Evolutionary conservation across 1,140 invertebrate species (phyloP).

Genomic region (Microplitis demolitor): DNA sequence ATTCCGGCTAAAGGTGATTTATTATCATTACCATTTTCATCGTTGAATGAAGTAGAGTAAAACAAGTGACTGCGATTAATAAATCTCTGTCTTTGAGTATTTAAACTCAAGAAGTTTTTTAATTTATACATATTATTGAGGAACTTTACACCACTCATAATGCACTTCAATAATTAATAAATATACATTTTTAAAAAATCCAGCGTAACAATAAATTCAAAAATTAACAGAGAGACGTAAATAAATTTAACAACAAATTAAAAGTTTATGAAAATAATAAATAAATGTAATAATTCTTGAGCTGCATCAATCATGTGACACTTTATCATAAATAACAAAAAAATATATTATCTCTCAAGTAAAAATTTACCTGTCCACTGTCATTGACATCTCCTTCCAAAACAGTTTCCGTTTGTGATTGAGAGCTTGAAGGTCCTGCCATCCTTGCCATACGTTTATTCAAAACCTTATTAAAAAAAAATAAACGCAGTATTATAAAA

Average conservation of each 20-base stretch:
- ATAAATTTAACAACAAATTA: too few species aligned
- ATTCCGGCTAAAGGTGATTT: conserved; percentile 67
- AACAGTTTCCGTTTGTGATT: conserved; percentile 47
- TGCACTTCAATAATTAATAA: too few species aligned
- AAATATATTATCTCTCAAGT: neutral
- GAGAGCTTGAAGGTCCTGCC: conserved; percentile 40
- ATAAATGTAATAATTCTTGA: too few species aligned
- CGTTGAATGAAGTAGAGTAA: neutral
- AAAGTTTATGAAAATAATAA: too few species aligned
- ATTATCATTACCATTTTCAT: conserved; percentile 15
- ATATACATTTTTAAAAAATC: too few species aligned
- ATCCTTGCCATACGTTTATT: conserved; percentile 33
- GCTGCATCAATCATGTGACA: neutral
- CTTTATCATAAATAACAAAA: neutral
- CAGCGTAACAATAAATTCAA: too few species aligned
- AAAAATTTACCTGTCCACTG: conserved; percentile 40
- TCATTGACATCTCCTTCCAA: conserved; percentile 41
- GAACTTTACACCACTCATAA: too few species aligned
- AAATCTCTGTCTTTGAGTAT: too few species aligned
- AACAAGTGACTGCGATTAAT: too few species aligned
- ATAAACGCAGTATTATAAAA: neutral
- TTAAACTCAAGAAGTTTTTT: too few species aligned
- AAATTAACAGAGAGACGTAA: too few species aligned
- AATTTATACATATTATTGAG: too few species aligned
- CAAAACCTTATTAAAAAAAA: neutral